A percentile compares a stretch with the other conserved stretches of the same genome.
Evolutionary conservation across 2,113 vertebrate genomes (phyloP).

Genomic region (Solea solea): DNA sequence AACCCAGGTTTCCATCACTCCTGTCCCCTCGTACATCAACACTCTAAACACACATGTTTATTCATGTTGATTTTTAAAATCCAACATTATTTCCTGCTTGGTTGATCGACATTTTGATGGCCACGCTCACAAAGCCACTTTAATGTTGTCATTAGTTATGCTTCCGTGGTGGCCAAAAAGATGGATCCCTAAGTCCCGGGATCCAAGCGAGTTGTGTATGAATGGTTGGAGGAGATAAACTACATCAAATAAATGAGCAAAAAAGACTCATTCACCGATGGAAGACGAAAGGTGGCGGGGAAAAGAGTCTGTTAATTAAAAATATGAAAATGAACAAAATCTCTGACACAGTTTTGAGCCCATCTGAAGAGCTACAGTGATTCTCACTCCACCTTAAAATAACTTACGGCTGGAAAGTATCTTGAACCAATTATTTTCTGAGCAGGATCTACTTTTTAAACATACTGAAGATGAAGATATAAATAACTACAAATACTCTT

Average conservation of each 20-base stretch:
- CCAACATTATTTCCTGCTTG: constrained; percentile 83
- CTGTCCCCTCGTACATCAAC: too few relatives aligned
- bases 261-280: constrained; percentile 70
- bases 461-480: constrained; percentile 5
- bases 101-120: constrained; percentile 80
- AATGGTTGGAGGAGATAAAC: constrained; percentile 83
- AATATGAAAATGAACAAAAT: constrained; percentile 84
- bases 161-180: constrained; percentile 82
- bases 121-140: constrained; percentile 77
- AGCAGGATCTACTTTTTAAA: constrained; percentile 26
- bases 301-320: constrained; percentile 79
- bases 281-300: constrained; percentile 54
- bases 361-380: constrained; percentile 57
- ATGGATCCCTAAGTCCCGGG: constrained; percentile 76
- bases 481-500: constrained; percentile 6
- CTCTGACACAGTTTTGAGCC: constrained; percentile 68
- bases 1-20: too few relatives aligned
- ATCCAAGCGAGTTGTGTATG: constrained; percentile 74
- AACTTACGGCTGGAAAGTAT: constrained; percentile 38
- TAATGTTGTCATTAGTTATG: constrained; percentile 86
- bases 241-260: constrained; percentile 74
- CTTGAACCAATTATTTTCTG: constrained; percentile 27
- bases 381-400: constrained; percentile 53
- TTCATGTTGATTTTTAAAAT: constrained; percentile 80
- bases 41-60: constrained; percentile 70